phyloP scores from a whole-genome alignment of 1,140 invertebrate genomes.

The Gryon sp. region DNA sequence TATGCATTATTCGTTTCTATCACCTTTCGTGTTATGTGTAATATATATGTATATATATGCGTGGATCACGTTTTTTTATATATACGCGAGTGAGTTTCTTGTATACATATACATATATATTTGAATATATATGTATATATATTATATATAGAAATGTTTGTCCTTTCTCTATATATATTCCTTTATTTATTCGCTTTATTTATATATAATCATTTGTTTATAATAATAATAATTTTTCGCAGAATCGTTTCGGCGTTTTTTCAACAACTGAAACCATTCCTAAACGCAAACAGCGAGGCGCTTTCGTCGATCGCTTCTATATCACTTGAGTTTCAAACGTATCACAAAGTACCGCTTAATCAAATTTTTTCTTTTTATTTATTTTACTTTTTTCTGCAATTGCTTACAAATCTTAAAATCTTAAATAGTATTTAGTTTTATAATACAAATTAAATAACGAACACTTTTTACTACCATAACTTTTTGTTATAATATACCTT shows the following conservation, averaged over 20 bases:
- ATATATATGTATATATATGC: slow-evolving; percentile 20
- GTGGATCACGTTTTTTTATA: too few species aligned
- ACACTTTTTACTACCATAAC: not conserved
- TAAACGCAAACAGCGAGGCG: slow-evolving; percentile 25
- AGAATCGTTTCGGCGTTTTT: slow-evolving; percentile 36
- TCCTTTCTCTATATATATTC: not conserved
- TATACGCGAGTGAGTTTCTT: too few species aligned
- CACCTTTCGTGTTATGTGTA: slow-evolving; percentile 36
- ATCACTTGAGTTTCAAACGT: slow-evolving; percentile 11
- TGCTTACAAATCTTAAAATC: too few species aligned
- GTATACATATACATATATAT: slow-evolving; percentile 1
- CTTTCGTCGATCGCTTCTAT: slow-evolving; percentile 33
- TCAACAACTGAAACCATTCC: slow-evolving; percentile 10
- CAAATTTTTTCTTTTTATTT: too few species aligned
- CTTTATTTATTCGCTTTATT: not conserved
- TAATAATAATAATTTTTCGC: too few species aligned
- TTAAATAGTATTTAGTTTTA: too few species aligned
- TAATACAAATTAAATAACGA: not conserved
- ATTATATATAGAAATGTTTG: not conserved
- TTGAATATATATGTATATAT: slow-evolving; percentile 29
- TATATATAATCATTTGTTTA: not conserved
- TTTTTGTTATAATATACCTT: too few species aligned
- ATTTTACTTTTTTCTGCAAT: too few species aligned
- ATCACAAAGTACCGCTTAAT: slow-evolving; percentile 13
- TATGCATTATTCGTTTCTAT: slow-evolving; percentile 51